Evolutionary conservation across 2,797 vertebrate species (phyloP).

Genomic region (Protonibea diacanthus): DNA sequence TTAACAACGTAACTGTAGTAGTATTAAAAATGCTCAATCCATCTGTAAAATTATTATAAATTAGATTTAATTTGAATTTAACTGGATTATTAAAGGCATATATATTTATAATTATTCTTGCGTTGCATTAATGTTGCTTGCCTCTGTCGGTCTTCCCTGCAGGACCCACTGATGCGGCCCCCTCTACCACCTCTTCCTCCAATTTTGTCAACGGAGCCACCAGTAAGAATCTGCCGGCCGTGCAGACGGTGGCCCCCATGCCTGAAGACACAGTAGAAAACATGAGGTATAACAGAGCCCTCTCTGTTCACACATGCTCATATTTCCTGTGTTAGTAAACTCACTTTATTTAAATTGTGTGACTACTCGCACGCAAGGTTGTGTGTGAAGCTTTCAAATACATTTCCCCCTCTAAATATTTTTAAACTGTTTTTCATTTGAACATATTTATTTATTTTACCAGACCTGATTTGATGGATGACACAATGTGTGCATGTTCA

Average conservation of each 20-base stretch:
- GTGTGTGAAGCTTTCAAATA: not conserved
- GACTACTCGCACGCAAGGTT: not conserved
- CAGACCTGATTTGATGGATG: not conserved
- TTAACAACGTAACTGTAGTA: not conserved
- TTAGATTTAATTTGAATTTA: not conserved
- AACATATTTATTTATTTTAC: not conserved
- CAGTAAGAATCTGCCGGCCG: conserved; percentile 97
- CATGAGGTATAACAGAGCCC: conserved; percentile 88
- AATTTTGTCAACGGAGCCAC: conserved; percentile 97
- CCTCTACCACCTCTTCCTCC: conserved; percentile 92
- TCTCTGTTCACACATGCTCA: not conserved
- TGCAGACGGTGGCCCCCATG: conserved; percentile 97
- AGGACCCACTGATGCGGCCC: conserved; percentile 94
- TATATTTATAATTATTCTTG: not conserved
- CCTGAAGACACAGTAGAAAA: conserved; percentile 97
- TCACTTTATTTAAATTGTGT: not conserved
- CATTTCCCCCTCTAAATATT: not conserved
- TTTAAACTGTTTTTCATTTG: not conserved
- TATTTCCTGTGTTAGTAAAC: conserved; percentile 9
- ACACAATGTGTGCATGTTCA: not conserved
- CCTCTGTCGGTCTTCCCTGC: conserved; percentile 44
- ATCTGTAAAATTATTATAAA: not conserved
- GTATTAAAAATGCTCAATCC: not conserved
- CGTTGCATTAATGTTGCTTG: conserved; percentile 1
- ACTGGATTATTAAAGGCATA: not conserved